Conservation (phyloP, 2,888 invertebrate species). For the Portevinia maculata region DNA sequence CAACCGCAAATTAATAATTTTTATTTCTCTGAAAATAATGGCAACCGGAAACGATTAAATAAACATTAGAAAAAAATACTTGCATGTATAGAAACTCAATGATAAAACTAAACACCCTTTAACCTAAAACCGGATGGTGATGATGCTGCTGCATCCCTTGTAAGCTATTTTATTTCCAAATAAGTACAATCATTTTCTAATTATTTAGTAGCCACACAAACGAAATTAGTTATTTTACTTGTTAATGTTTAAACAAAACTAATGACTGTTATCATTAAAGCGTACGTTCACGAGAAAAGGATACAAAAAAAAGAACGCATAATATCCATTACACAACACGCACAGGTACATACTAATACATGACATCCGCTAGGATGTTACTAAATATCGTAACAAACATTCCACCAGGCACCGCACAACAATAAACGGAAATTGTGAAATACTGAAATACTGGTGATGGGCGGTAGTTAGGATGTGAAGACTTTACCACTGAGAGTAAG, state of each 20-base stretch:
- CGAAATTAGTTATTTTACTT: background rate
- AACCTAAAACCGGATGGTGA: background rate
- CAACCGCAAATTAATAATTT: background rate
- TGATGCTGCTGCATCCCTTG: background rate
- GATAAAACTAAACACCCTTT: background rate
- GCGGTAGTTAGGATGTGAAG: background rate
- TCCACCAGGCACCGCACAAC: slow-evolving; percentile 11
- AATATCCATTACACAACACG: slow-evolving; percentile 28
- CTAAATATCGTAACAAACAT: slow-evolving; percentile 12
- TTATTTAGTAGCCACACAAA: slow-evolving; percentile 11
- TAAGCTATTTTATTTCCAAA: slow-evolving; percentile 1
- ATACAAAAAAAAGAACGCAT: slow-evolving; percentile 2
- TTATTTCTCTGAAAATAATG: background rate
- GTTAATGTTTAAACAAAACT: slow-evolving; percentile 35
- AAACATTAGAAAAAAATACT: background rate
- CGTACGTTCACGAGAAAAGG: background rate
- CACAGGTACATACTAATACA: slow-evolving; percentile 13
- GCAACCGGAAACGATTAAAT: background rate
- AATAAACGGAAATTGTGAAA: slow-evolving; percentile 18
- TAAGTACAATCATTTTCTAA: slow-evolving; percentile 31
- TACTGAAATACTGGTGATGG: slow-evolving; percentile 18
- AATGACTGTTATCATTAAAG: slow-evolving; percentile 51
- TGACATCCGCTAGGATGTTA: slow-evolving; percentile 21
- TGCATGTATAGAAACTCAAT: no score
- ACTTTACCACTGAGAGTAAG: slow-evolving; percentile 3